These are phyloP conservation scores for Nyctalus aviator DNA, from an alignment of 2,797 vertebrate genomes.

Conservation along the genomic window DNA sequence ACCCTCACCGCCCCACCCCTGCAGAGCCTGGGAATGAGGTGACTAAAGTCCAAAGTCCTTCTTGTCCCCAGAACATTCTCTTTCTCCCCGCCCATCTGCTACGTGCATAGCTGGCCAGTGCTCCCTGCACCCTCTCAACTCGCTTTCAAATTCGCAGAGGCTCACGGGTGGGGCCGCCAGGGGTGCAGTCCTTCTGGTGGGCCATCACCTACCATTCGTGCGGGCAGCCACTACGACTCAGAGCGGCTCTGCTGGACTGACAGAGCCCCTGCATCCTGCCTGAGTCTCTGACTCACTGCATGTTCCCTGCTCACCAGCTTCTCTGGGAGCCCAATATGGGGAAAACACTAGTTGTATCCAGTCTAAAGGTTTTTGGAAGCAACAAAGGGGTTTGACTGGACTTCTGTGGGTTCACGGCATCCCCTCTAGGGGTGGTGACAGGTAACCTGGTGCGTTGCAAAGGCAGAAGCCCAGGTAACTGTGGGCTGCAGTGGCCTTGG, in stretches of 20 bases:
- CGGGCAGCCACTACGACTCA: rapidly evolving
- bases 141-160: neutral
- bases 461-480: neutral
- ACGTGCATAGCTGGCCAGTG: neutral
- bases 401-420: neutral
- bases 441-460: neutral
- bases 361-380: neutral
- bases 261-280: neutral
- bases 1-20: neutral
- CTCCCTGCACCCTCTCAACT: neutral
- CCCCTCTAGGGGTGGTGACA: neutral
- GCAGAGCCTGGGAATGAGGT: neutral
- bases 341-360: neutral
- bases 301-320: neutral
- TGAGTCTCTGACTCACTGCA: rapidly evolving
- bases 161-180: neutral
- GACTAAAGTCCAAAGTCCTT: neutral
- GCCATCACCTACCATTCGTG: rapidly evolving
- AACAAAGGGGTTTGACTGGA: neutral
- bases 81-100: neutral
- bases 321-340: neutral
- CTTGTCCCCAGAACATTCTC: neutral
- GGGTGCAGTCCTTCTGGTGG: rapidly evolving
- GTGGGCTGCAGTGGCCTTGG: neutral
- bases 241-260: neutral